These are phyloP conservation scores for Coptodon bakossiorum DNA, from an alignment of 2,113 vertebrate species.

Conservation along the genomic window DNA sequence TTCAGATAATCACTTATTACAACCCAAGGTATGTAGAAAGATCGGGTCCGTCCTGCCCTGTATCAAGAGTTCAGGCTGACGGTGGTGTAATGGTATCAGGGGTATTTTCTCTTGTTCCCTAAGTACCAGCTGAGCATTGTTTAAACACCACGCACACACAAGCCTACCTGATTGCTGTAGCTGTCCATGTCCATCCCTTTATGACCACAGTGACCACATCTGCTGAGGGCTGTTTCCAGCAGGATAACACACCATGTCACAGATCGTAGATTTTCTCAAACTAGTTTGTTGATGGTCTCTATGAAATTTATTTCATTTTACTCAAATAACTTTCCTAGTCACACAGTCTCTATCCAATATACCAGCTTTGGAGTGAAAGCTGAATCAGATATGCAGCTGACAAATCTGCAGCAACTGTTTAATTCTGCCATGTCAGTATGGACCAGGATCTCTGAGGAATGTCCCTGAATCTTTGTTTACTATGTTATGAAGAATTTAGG, in stretches of 20 bases:
- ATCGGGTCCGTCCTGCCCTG: neutral
- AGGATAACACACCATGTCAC: neutral
- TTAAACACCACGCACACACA: neutral
- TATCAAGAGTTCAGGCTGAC: neutral
- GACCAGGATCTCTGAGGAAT: neutral
- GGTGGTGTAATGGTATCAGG: neutral
- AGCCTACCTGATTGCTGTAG: neutral
- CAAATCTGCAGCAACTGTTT: neutral
- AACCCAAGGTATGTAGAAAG: neutral
- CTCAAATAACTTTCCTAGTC: neutral
- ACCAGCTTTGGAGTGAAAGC: neutral
- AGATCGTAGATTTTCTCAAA: neutral
- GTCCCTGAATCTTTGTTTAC: neutral
- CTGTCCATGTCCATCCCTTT: neutral
- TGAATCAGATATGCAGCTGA: neutral
- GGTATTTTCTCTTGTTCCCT: neutral
- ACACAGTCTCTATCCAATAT: neutral
- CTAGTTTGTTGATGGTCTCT: neutral
- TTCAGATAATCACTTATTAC: neutral
- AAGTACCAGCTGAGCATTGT: neutral
- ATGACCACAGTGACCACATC: neutral
- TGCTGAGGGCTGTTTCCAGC: neutral
- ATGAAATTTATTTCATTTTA: neutral
- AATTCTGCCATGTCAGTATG: neutral
- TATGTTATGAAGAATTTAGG: neutral